phyloP scores from a whole-genome alignment of 2,888 invertebrate species.

The Chrysopilus asiliformis region DNA sequence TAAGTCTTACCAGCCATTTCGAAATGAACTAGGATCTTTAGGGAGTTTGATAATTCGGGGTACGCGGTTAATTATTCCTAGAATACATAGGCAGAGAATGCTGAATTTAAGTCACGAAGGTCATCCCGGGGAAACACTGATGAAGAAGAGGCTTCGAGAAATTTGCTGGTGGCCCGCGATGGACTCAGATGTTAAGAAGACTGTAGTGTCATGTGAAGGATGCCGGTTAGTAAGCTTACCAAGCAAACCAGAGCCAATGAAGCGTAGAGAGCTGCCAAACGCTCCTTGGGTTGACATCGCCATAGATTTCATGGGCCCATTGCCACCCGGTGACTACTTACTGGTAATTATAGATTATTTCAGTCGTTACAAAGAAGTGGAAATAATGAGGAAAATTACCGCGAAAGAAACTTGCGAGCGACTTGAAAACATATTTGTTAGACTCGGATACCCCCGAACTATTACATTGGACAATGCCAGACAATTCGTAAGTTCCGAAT shows the following conservation, averaged over 20 bases:
- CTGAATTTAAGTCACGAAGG: constrained; percentile 22
- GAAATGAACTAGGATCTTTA: constrained; percentile 13
- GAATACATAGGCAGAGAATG: constrained; percentile 11
- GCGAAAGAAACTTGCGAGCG: constrained; percentile 13
- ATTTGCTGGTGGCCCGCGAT: no score
- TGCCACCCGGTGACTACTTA: constrained; percentile 17
- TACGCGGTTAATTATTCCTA: constrained; percentile 13
- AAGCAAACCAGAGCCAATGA: constrained; percentile 5
- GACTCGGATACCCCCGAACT: constrained; percentile 15
- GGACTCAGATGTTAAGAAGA: no score
- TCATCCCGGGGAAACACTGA: constrained; percentile 29
- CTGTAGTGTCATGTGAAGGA: no score
- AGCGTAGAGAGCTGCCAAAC: background rate
- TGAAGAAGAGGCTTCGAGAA: no score
- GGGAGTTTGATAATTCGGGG: constrained; percentile 14
- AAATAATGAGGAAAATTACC: constrained; percentile 11
- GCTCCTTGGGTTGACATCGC: constrained; percentile 12
- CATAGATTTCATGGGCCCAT: constrained; percentile 21
- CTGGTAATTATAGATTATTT: constrained; percentile 22
- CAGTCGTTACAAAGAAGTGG: constrained; percentile 19
- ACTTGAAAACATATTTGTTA: constrained; percentile 18
- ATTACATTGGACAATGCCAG: constrained; percentile 17
- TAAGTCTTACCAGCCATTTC: constrained; percentile 9
- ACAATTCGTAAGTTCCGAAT: constrained; percentile 9
- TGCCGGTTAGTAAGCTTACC: constrained; percentile 5